Evolutionary conservation across 2,113 vertebrate species (phyloP).

Genomic region (Sula dactylatra): DNA sequence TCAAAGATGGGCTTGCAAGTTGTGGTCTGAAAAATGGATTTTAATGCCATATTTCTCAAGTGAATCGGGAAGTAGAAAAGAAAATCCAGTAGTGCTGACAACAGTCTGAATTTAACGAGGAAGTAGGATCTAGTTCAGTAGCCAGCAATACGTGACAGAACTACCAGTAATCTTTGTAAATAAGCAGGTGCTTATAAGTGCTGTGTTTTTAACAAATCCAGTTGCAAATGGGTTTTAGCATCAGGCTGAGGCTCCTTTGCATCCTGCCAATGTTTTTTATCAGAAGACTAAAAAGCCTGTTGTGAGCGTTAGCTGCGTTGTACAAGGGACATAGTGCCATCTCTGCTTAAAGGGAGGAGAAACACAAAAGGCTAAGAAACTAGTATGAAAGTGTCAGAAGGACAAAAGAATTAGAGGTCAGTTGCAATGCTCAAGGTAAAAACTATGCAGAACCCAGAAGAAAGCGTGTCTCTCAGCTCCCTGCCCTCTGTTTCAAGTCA

Average conservation of each 20-base stretch:
- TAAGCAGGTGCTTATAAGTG: background rate
- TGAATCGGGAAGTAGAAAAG: background rate
- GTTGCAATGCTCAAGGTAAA: background rate
- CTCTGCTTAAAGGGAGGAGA: background rate
- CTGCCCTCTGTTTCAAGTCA: background rate
- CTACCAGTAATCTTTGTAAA: background rate
- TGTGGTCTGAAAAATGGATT: background rate
- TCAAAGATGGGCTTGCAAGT: background rate
- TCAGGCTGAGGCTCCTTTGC: background rate
- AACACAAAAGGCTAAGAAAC: background rate
- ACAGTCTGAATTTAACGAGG: background rate
- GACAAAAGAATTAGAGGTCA: background rate
- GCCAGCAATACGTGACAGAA: background rate
- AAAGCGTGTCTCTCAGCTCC: background rate
- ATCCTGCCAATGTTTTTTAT: background rate
- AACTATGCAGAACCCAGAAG: background rate
- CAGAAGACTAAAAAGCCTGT: background rate
- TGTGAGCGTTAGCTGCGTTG: background rate
- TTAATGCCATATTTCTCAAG: background rate
- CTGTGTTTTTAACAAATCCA: background rate
- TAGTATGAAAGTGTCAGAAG: background rate
- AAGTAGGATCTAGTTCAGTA: background rate
- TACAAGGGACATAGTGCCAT: fast-evolving
- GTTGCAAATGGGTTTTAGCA: background rate
- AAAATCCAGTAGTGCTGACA: background rate